Conservation (phyloP, 2,888 invertebrate species). For the Thymelicus lineola region DNA sequence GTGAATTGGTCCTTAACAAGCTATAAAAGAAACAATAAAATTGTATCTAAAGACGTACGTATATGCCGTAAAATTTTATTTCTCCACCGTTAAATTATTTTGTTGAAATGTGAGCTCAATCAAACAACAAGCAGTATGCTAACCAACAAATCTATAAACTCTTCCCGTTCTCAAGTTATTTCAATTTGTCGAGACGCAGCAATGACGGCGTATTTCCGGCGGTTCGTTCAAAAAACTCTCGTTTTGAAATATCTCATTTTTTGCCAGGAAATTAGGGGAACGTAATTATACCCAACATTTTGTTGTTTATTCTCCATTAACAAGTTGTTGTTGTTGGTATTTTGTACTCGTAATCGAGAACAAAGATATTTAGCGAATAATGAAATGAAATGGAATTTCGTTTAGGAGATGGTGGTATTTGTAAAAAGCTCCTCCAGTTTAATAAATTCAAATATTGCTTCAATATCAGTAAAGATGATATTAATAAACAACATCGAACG, state of each 20-base stretch:
- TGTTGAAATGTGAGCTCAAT: too few species aligned
- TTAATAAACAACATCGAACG: too few species aligned
- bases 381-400: constrained; percentile 11
- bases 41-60: too few species aligned
- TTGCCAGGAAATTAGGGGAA: constrained; percentile 28
- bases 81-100: too few species aligned
- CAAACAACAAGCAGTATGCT: background rate
- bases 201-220: constrained; percentile 3
- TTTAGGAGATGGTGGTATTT: background rate
- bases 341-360: constrained; percentile 11
- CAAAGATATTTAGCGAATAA: constrained; percentile 9
- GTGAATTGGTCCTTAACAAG: too few species aligned
- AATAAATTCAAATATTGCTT: background rate
- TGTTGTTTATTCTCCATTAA: constrained; percentile 27
- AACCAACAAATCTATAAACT: constrained; percentile 1
- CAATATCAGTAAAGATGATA: too few species aligned
- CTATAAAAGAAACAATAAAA: too few species aligned
- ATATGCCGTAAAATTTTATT: too few species aligned
- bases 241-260: constrained; percentile 27
- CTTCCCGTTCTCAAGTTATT: constrained; percentile 6
- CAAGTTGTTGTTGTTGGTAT: constrained; percentile 24
- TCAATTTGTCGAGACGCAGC: constrained; percentile 19
- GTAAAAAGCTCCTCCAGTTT: background rate
- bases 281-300: constrained; percentile 30
- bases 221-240: constrained; percentile 17